Percentiles rank a stretch among this genome's conserved stretches.
phyloP scores from a whole-genome alignment of 1,140 invertebrate genomes.

The Hermatobates lingyangjiaoensis region DNA sequence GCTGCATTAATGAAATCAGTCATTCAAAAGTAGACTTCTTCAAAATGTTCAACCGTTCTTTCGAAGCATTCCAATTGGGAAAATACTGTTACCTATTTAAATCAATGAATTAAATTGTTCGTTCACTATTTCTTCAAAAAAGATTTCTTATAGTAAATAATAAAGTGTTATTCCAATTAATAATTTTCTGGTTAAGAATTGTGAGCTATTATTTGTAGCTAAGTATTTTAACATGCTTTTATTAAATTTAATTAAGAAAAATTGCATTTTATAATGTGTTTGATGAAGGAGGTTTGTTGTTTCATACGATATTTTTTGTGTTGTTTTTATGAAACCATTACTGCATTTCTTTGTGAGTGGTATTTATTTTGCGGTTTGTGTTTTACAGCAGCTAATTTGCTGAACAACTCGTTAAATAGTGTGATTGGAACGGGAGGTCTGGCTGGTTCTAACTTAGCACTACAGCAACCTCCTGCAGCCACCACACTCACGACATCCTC shows the following conservation, averaged over 20 bases:
- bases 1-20: too few relatives aligned
- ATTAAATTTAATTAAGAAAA: background rate
- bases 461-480: too few relatives aligned
- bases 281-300: background rate
- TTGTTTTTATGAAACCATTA: background rate
- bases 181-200: too few relatives aligned
- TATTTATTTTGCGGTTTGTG: background rate
- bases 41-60: too few relatives aligned
- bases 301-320: background rate
- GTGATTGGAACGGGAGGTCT: background rate
- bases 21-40: too few relatives aligned
- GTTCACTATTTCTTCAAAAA: too few relatives aligned
- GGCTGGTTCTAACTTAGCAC: background rate
- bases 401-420: background rate
- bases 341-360: background rate
- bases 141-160: too few relatives aligned
- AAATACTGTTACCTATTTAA: too few relatives aligned
- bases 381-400: background rate
- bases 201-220: background rate
- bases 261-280: background rate
- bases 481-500: background rate
- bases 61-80: too few relatives aligned
- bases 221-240: background rate
- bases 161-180: too few relatives aligned
- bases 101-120: too few relatives aligned